Conservation (phyloP, 2,888 invertebrate genomes). For the Stenotaenia linearis region DNA sequence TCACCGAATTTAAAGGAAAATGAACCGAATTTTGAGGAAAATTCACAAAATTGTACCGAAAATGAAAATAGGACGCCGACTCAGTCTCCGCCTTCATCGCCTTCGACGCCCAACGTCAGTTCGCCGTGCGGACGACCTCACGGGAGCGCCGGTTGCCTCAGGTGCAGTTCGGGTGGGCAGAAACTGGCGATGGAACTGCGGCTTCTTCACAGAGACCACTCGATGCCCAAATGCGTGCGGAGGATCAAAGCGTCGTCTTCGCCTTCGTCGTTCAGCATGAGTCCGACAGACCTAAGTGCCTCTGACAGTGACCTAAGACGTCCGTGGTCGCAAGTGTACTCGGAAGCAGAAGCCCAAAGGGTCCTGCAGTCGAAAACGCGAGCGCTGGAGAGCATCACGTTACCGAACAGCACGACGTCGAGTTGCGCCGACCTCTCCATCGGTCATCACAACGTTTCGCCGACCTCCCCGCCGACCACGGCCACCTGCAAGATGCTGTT, state of each 20-base stretch:
- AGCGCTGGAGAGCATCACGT: not conserved
- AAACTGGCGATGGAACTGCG: not conserved
- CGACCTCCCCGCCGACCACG: not conserved
- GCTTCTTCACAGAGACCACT: not conserved
- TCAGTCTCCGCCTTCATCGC: not conserved
- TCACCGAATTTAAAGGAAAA: too few relatives aligned
- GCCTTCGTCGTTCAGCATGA: slow-evolving; percentile 27
- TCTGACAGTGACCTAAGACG: slow-evolving; percentile 35
- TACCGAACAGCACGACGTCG: not conserved
- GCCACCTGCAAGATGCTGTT: not conserved
- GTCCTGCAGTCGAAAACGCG: not conserved
- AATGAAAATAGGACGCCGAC: not conserved
- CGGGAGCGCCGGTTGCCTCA: not conserved
- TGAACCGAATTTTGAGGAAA: not conserved
- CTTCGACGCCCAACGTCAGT: not conserved
- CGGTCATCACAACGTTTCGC: not conserved
- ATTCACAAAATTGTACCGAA: not conserved
- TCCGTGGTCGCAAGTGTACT: slow-evolving; percentile 37
- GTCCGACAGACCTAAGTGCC: slow-evolving; percentile 34
- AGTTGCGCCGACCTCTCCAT: slow-evolving; percentile 4
- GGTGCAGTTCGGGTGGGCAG: not conserved
- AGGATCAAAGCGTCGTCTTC: slow-evolving; percentile 36
- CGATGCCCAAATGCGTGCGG: slow-evolving; percentile 33
- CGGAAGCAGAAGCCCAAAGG: slow-evolving; percentile 34
- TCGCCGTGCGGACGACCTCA: slow-evolving; percentile 3